Percentiles rank a stretch among this genome's conserved stretches.
Conservation (phyloP, 2,797 vertebrate genomes). For the Notolepis coatsorum region DNA sequence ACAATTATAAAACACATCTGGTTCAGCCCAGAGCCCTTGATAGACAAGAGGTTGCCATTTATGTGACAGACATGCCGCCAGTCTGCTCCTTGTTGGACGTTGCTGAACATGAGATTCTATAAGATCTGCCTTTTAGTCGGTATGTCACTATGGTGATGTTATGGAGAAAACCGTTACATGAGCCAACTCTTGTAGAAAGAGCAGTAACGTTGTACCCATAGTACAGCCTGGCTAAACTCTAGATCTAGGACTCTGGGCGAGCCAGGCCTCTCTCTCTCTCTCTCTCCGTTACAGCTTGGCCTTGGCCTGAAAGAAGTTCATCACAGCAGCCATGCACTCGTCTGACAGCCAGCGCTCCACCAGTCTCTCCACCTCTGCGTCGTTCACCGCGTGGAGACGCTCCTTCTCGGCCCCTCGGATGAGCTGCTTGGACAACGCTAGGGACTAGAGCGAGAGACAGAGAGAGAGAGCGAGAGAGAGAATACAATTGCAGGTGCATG, state of each 20-base stretch:
- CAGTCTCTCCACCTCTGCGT: conserved; percentile 83
- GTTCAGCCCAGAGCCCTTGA: too few species aligned
- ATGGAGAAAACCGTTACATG: too few species aligned
- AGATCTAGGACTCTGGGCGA: not conserved
- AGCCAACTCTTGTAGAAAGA: too few species aligned
- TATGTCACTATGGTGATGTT: too few species aligned
- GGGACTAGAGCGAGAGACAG: conserved; percentile 67
- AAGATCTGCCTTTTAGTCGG: too few species aligned
- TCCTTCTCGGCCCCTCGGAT: conserved; percentile 84
- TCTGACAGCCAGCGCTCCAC: conserved; percentile 85
- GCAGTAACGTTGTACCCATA: too few species aligned
- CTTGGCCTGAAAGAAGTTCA: conserved; percentile 87
- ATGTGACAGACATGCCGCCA: too few species aligned
- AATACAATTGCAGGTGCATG: not conserved
- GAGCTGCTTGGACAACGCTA: conserved; percentile 88
- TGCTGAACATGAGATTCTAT: too few species aligned
- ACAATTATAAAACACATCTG: too few species aligned
- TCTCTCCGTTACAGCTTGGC: conserved; percentile 83
- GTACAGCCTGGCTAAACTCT: too few species aligned
- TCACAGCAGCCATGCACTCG: conserved; percentile 85
- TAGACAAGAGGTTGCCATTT: too few species aligned
- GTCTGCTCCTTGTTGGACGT: too few species aligned
- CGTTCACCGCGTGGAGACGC: conserved; percentile 82
- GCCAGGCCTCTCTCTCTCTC: not conserved
- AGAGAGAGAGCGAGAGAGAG: not conserved